Base-by-base conservation (phyloP, 2,888 invertebrate species). In the Sclerodermus sp. region DNA sequence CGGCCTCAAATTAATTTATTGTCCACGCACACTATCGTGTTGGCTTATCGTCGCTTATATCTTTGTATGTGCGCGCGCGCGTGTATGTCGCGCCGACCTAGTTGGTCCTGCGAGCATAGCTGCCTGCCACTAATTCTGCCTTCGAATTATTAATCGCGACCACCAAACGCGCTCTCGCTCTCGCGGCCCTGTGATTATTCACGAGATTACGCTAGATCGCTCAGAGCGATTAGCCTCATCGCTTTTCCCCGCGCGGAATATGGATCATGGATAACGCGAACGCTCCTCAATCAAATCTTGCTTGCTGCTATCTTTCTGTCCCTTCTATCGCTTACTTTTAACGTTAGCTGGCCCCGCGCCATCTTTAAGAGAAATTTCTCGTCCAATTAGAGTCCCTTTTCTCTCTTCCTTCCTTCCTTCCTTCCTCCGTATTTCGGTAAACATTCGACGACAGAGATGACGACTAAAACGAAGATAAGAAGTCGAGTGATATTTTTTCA, bases 1-100 rank as follows among this genome's bases (percentile, higher is more conserved):
- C 52, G 61, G 55, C 47, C 51, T 43, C 36, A 44, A 53, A 55
- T 56, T 49, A 58, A 58, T 62, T 55, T 60, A 55, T 57, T 50
- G 52, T 44, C 41, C 41, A 15, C 23, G 31, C 34, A 12, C 42
- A 38, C 36, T 23, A 4, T 13, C 36, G 42, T n/a, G 14, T 17
- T 32, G n/a, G n/a, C 23, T n/a, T 40, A 32, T 23, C 29, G 37
- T 45, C 13, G 18, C 10, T 37, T 12, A 13, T 23, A n/a, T 38
- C 2, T 34, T 34, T 8, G 34, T 12, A 8, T 17, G 8, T 10
- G 34, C 42, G n/a, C 39, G 31, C 23, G 31, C 23, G 12, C 30
- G 14, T 41, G 41, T 41, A 16, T 17, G 15, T 10, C 16, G 18
- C 15, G 12, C 18, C 38, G 38, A 38, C 38, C 38, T 38, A 38